phyloP scores from a whole-genome alignment of 2,888 invertebrate species.

The Neoaliturus tenellus region DNA sequence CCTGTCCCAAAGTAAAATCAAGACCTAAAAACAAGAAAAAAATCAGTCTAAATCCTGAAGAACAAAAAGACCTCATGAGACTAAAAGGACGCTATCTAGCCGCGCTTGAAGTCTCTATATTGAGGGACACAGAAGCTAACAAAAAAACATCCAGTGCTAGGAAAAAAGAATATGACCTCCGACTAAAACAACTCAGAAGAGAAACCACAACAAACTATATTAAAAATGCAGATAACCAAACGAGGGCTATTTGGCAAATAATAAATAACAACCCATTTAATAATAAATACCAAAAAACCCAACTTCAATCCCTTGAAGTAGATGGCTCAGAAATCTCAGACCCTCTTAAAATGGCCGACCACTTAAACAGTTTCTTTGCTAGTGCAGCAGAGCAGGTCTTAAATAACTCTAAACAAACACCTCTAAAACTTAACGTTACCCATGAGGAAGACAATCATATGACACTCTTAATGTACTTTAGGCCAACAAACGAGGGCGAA shows the following conservation, averaged over 20 bases:
- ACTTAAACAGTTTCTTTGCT: slow-evolving; percentile 2
- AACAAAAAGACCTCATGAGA: neutral
- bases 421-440: neutral
- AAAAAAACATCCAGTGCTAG: slow-evolving; percentile 4
- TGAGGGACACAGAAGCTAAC: slow-evolving; percentile 4
- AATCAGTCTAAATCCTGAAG: neutral
- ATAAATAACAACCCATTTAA: neutral
- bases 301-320: neutral
- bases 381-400: slow-evolving; percentile 13
- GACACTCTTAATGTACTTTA: neutral
- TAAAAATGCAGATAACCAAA: slow-evolving; percentile 6
- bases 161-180: slow-evolving; percentile 12
- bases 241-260: neutral
- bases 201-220: neutral
- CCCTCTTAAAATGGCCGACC: neutral
- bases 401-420: neutral
- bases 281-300: neutral
- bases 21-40: slow-evolving; percentile 3
- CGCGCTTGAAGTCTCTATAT: neutral
- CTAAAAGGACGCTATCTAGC: neutral
- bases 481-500: neutral
- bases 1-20: slow-evolving; percentile 5
- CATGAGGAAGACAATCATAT: neutral
- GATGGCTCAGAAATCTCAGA: slow-evolving; percentile 15
- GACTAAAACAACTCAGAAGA: neutral